Base-by-base conservation (phyloP, 37 sponge, comb jelly and placozoan species). In the Lycopodina hypogea region DNA sequence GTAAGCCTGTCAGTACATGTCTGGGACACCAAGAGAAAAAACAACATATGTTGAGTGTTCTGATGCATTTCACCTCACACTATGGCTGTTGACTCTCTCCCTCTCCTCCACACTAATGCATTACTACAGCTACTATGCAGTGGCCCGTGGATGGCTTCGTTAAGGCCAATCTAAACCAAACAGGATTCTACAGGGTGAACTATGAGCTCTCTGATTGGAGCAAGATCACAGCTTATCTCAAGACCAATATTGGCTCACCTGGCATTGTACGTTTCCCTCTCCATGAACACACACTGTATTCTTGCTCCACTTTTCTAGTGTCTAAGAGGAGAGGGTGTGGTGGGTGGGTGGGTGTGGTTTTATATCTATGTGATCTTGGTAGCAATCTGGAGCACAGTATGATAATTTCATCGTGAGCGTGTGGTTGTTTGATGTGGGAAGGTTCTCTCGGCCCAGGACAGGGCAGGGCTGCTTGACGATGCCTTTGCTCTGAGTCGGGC, bases 391-490 rank as follows among this genome's bases (percentile, higher is more conserved):
- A n/a, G n/a, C 17, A 53, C n/a, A n/a, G n/a, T n/a, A n/a, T n/a
- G n/a, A n/a, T n/a, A n/a, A n/a, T n/a, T n/a, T n/a, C n/a, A n/a
- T n/a, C n/a, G n/a, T n/a, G n/a, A n/a, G n/a, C n/a, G n/a, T n/a
- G n/a, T n/a, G n/a, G n/a, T n/a, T n/a, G n/a, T n/a, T 1, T 63
- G 2, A 67, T 45, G 11, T 50, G 24, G 52, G 15, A 35, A 91
- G 92, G 55, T 81, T 1, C 59, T 94, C 41, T 50, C 71, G 29
- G 41, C 86, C 28, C 61, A 18, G 38, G 91, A 90, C 45, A 59
- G 95, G 45, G 88, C 95, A 60, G 92, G 92, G n/a, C 42, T 94
- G 67, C 52, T 94, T 12, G 91, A 88, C 24, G 95, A 94, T 84
- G 92, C 95, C 35, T 91, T 94, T 84, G 83, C 82, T 21, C 75